Evolutionary conservation across 2,888 invertebrate species (phyloP).

Genomic region (Drosophila putrida): DNA sequence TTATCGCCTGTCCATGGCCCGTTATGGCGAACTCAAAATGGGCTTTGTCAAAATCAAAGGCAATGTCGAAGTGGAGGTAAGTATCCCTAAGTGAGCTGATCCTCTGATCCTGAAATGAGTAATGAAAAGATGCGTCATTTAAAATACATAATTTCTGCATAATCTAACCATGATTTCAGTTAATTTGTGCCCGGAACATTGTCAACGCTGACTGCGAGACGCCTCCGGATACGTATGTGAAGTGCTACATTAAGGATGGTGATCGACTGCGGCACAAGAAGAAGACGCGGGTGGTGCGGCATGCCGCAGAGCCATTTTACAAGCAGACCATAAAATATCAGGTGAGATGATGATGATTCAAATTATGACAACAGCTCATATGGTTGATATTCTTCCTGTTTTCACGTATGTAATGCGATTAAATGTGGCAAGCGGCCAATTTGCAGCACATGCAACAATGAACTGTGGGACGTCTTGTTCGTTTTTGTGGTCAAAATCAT

Average conservation of each 20-base stretch:
- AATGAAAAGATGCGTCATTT: too few species aligned
- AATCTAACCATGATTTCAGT: slow-evolving; percentile 74
- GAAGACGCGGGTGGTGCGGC: slow-evolving; percentile 94
- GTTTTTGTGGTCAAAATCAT: too few species aligned
- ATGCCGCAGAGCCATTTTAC: slow-evolving; percentile 93
- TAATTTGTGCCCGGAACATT: slow-evolving; percentile 90
- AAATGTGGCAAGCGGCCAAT: slow-evolving; percentile 49
- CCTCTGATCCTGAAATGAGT: too few species aligned
- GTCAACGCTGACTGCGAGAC: slow-evolving; percentile 90
- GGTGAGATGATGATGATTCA: slow-evolving; percentile 79
- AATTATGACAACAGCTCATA: slow-evolving; percentile 20
- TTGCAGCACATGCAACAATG: slow-evolving; percentile 15
- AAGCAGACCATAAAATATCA: slow-evolving; percentile 95
- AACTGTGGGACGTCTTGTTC: not conserved
- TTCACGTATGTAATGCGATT: slow-evolving; percentile 65
- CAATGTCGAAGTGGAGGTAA: slow-evolving; percentile 94
- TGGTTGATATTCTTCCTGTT: slow-evolving; percentile 21
- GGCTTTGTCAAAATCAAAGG: slow-evolving; percentile 96
- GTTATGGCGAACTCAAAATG: slow-evolving; percentile 93
- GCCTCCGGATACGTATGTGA: slow-evolving; percentile 95
- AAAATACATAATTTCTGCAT: too few species aligned
- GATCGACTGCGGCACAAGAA: slow-evolving; percentile 96
- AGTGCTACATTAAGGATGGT: slow-evolving; percentile 95
- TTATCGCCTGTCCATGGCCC: slow-evolving; percentile 89
- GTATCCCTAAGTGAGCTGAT: slow-evolving; percentile 15